Percentiles rank a stretch among this genome's conserved stretches.
These are phyloP conservation scores for Bombus terrestris DNA, from an alignment of 1,140 invertebrate genomes.

Conservation along the genomic window DNA sequence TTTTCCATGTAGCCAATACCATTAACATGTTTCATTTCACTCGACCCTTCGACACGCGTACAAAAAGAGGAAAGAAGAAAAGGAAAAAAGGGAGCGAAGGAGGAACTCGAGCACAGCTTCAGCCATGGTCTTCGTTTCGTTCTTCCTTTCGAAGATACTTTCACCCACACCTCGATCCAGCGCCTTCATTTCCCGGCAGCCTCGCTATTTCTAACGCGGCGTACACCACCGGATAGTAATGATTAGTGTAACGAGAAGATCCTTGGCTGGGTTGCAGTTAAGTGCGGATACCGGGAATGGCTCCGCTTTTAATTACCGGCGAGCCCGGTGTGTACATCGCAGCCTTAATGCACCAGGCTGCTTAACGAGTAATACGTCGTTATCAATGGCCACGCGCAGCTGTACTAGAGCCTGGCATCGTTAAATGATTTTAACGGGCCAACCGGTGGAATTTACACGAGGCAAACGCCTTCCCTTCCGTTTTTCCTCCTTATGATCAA, in stretches of 20 bases:
- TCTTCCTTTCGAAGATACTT: slow-evolving; percentile 25
- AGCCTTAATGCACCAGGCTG: slow-evolving; percentile 56
- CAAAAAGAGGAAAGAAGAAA: not conserved
- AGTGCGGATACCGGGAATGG: slow-evolving; percentile 64
- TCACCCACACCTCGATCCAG: not conserved
- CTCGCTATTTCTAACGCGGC: slow-evolving; percentile 18
- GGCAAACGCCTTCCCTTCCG: not conserved
- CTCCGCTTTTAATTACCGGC: slow-evolving; percentile 65
- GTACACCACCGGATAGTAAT: slow-evolving; percentile 54
- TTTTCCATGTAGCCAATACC: slow-evolving; percentile 37
- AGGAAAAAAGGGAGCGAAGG: not conserved
- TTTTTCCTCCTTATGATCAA: not conserved
- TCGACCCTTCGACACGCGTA: slow-evolving; percentile 19
- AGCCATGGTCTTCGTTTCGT: not conserved
- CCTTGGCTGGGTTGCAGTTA: slow-evolving; percentile 45
- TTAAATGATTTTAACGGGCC: slow-evolving; percentile 57
- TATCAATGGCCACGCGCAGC: slow-evolving; percentile 48
- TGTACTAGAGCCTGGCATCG: slow-evolving; percentile 5
- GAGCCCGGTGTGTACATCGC: slow-evolving; percentile 51
- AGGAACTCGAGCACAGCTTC: not conserved
- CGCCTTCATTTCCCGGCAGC: slow-evolving; percentile 16
- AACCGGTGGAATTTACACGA: not conserved
- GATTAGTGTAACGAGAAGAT: slow-evolving; percentile 68
- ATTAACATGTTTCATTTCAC: slow-evolving; percentile 51
- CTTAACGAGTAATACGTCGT: slow-evolving; percentile 64